phyloP scores from a whole-genome alignment of 2,888 invertebrate genomes.

The Drosophila dives region DNA sequence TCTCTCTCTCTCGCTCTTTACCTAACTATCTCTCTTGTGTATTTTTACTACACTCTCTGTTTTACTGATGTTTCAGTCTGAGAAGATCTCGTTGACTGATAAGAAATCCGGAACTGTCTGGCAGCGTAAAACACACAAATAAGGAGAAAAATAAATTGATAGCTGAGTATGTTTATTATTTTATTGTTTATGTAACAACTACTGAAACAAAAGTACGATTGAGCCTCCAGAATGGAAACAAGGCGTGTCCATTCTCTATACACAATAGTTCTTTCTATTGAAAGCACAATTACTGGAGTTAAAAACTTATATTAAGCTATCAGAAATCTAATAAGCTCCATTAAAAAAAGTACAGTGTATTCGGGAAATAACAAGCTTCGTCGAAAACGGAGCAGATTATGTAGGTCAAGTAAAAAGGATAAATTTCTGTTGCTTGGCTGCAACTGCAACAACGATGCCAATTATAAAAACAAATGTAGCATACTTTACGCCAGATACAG shows the following conservation, averaged over 20 bases:
- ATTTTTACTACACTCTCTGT: constrained; percentile 6
- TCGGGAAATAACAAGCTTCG: background rate
- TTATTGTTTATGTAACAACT: constrained; percentile 9
- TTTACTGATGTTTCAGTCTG: constrained; percentile 23
- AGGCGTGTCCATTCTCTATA: background rate
- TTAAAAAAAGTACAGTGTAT: background rate
- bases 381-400: background rate
- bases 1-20: background rate
- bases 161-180: background rate
- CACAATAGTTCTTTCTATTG: background rate
- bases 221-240: background rate
- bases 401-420: background rate
- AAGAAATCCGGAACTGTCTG: constrained; percentile 39
- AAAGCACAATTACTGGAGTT: background rate
- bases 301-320: too few relatives aligned
- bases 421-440: background rate
- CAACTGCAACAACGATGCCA: background rate
- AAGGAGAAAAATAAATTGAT: constrained; percentile 4
- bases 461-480: background rate
- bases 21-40: background rate
- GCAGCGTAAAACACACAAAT: constrained; percentile 19
- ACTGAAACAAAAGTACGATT: background rate
- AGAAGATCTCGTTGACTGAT: constrained; percentile 62
- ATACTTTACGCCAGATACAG: background rate
- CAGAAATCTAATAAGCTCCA: background rate